phyloP scores from a whole-genome alignment of 1,140 invertebrate species.

The Drosophila tropicalis region DNA sequence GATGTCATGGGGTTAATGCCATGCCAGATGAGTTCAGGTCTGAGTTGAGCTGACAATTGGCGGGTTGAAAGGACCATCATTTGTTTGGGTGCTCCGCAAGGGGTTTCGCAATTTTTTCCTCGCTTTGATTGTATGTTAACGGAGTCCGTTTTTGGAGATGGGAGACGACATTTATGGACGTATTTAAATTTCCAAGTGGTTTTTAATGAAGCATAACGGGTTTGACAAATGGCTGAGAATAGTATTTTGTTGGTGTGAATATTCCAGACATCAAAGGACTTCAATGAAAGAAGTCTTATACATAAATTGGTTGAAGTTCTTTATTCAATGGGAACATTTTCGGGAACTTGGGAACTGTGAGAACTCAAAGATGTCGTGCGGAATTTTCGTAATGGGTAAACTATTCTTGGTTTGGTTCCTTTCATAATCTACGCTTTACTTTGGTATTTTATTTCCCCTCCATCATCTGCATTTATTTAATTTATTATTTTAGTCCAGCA shows the following conservation, averaged over 20 bases:
- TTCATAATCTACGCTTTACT: not conserved
- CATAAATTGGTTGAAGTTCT: no score
- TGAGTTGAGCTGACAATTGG: conserved; percentile 67
- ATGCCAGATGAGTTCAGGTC: conserved; percentile 36
- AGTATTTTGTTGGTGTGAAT: not conserved
- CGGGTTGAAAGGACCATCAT: conserved; percentile 60
- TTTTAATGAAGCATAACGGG: conserved; percentile 56
- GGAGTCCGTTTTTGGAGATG: not conserved
- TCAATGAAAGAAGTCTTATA: no score
- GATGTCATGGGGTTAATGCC: conserved; percentile 64
- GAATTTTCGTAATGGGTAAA: no score
- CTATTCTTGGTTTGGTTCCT: not conserved
- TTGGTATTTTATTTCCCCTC: not conserved
- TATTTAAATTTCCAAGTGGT: conserved; percentile 64
- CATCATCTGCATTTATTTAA: not conserved
- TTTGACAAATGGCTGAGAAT: not conserved
- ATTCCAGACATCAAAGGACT: not conserved
- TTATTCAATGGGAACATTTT: no score
- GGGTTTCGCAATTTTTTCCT: conserved; percentile 19
- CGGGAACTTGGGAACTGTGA: no score
- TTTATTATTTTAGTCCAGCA: not conserved
- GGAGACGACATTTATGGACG: conserved; percentile 54
- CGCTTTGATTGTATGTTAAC: not conserved
- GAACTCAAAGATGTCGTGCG: no score
- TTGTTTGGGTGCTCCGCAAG: conserved; percentile 54